phyloP scores from a whole-genome alignment of 1,140 invertebrate species.

The Andrena cerasifolii region DNA sequence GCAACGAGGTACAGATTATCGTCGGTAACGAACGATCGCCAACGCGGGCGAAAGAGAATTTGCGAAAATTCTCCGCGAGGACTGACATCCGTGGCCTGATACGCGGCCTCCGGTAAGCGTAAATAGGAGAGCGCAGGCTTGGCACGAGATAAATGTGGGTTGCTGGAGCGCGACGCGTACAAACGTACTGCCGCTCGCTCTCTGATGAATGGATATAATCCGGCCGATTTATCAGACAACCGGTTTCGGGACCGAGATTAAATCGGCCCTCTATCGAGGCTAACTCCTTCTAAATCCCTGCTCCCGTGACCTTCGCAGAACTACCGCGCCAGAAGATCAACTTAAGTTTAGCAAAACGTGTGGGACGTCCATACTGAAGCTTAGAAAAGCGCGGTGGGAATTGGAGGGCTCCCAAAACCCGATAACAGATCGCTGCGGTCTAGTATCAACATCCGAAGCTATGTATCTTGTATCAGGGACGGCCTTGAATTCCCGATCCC shows the following conservation, averaged over 20 bases:
- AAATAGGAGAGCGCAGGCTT: constrained; percentile 69
- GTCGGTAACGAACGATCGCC: constrained; percentile 13
- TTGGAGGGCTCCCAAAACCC: too few relatives aligned
- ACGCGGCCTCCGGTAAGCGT: constrained; percentile 1
- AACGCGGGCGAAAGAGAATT: neutral
- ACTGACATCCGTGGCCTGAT: constrained; percentile 21
- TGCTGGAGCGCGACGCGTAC: constrained; percentile 39
- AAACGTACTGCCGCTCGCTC: constrained; percentile 5
- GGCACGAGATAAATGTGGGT: constrained; percentile 64
- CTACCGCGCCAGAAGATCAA: too few relatives aligned
- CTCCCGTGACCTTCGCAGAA: too few relatives aligned
- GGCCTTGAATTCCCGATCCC: too few relatives aligned
- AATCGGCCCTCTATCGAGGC: constrained; percentile 1
- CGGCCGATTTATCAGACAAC: constrained; percentile 21
- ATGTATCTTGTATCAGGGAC: too few relatives aligned
- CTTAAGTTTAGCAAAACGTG: too few relatives aligned
- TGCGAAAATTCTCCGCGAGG: constrained; percentile 22
- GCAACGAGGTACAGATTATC: too few relatives aligned
- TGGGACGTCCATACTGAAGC: too few relatives aligned
- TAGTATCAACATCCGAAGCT: too few relatives aligned
- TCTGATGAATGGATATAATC: constrained; percentile 44
- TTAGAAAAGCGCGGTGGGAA: too few relatives aligned
- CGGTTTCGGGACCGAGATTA: constrained; percentile 9
- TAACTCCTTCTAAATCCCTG: neutral
- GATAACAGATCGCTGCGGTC: too few relatives aligned